phyloP scores from a whole-genome alignment of 2,888 invertebrate species.

The Phytoseiulus persimilis region DNA sequence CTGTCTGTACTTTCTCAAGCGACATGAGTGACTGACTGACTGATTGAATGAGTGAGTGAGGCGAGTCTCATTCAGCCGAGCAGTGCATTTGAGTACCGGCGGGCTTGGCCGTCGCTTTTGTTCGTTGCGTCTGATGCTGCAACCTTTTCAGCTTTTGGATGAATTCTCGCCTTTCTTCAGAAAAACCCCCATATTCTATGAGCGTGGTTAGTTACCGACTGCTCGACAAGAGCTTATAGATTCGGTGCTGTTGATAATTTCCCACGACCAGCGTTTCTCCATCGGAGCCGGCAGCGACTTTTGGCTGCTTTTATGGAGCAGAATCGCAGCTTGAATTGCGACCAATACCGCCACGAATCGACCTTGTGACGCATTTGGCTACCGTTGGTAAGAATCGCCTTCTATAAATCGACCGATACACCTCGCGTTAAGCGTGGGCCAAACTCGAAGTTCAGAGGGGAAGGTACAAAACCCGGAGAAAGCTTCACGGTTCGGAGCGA shows the following conservation, averaged over 20 bases:
- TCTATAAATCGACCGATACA: background rate
- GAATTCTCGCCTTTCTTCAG: background rate
- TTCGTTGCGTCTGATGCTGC: background rate
- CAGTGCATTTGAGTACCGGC: background rate
- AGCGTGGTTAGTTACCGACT: too few species aligned
- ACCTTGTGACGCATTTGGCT: background rate
- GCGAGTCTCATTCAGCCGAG: background rate
- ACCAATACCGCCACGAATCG: background rate
- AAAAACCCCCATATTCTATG: background rate
- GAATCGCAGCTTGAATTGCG: background rate
- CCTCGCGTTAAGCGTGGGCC: too few species aligned
- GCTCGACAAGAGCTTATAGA: too few species aligned
- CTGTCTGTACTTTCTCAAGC: background rate
- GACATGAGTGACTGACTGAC: background rate
- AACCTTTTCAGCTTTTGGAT: background rate
- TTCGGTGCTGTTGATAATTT: background rate
- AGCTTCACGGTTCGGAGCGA: too few species aligned
- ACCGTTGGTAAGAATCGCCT: background rate
- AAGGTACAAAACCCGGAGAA: too few species aligned
- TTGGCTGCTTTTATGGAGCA: background rate
- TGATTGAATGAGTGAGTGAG: background rate
- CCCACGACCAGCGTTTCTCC: background rate
- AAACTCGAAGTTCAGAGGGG: too few species aligned
- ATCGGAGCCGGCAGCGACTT: background rate
- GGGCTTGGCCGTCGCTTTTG: background rate